Evolutionary conservation across 2,113 vertebrate species (phyloP), one percentile per base, ranked within the genome.

Genomic region (Nothobranchius kuhntae): DNA sequence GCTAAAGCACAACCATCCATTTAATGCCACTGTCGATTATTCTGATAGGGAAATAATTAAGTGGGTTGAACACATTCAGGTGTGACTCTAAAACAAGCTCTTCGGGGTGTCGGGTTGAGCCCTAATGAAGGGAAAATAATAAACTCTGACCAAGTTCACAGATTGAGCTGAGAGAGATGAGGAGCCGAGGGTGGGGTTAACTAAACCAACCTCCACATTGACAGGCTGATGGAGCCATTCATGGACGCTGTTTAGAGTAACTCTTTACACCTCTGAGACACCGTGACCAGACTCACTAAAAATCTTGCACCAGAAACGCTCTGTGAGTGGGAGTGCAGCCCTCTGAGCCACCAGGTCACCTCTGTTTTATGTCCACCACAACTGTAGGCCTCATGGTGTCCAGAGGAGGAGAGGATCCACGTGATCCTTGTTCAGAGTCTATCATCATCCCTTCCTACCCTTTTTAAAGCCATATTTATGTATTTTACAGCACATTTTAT

Each of bases 351-450:
- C 4, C 53, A 72, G 86, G 86, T 84, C 84, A 90, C 69, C 71
- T 84, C 84, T 87, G 84, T 55, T 90, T 87, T 73, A 85, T 85
- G 84, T 89, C 84, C 9, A 17, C 66, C 11, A 63, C 67, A 52
- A 79, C 68, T 77, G 63, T 73, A 61, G 75, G 53, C 66, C 78
- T 68, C 71, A 35, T 74, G 62, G 45, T 82, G 55, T 75, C 57
- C 61, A 66, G 62, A 53, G 61, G 80, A 85, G 61, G 65, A 57
- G 75, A 64, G 38, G 76, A 68, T 71, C 61, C 57, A 45, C 68
- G 67, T 9, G 53, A 76, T 77, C 13, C 82, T 75, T 69, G 61
- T 68, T 57, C 63, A 57, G 62, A 57, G 71, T 89, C 0, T 71
- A 60, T 69, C n/a, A 5, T 77, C 65, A 68, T 64, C 57, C 55